Conservation (phyloP, 2,113 vertebrate genomes). For the Rhabdornis inornatus region DNA sequence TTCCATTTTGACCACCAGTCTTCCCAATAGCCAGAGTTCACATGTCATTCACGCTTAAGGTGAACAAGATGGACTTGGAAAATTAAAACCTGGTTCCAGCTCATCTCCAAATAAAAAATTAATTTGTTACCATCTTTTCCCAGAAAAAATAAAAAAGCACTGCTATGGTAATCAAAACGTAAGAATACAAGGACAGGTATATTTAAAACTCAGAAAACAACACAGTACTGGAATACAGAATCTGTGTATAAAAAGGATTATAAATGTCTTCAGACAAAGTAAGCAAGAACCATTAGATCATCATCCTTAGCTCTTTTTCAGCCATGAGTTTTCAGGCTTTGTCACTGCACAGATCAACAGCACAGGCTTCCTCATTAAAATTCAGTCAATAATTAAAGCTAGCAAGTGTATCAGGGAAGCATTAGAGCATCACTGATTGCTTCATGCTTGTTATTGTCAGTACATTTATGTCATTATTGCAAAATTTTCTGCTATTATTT, state of each 20-base stretch:
- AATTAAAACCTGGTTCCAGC: neutral
- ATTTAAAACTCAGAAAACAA: neutral
- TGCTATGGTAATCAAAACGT: neutral
- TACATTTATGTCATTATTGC: neutral
- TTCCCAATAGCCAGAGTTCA: neutral
- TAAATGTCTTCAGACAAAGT: neutral
- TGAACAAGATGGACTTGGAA: neutral
- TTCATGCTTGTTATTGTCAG: neutral
- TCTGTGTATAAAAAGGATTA: neutral
- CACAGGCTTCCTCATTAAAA: neutral
- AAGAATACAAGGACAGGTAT: neutral
- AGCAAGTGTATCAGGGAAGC: neutral
- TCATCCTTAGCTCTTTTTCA: neutral
- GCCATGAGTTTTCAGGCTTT: neutral
- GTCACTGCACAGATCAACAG: neutral
- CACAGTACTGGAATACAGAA: fast-evolving
- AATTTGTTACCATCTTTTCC: neutral
- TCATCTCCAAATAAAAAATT: neutral
- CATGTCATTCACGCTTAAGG: neutral
- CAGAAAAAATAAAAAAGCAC: neutral
- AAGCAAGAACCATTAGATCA: neutral
- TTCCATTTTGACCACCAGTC: neutral
- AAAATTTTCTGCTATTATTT: neutral
- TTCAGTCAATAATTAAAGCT: neutral
- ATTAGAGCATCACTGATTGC: neutral